These are phyloP conservation scores for Macrostomum cliftonense DNA, from an alignment of 2,888 invertebrate species.

Conservation along the genomic window DNA sequence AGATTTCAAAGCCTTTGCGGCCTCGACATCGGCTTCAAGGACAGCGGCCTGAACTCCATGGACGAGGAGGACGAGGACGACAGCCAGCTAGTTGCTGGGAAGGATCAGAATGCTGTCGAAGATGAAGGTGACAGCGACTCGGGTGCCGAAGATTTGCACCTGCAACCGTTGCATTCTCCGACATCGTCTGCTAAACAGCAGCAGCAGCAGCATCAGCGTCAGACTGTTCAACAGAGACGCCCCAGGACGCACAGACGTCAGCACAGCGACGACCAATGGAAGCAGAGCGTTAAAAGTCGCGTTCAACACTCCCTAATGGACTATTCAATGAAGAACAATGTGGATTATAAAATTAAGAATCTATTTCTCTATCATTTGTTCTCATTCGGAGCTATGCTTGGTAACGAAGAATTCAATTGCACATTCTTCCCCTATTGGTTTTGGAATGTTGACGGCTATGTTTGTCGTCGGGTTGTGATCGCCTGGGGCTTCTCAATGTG, in stretches of 20 bases:
- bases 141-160: no score
- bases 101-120: no score
- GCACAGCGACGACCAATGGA: no score
- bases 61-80: background rate
- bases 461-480: constrained; percentile 52
- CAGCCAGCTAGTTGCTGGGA: background rate
- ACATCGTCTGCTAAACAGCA: no score
- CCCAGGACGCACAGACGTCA: no score
- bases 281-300: no score
- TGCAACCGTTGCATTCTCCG: no score
- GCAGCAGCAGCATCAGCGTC: no score
- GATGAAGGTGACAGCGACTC: no score
- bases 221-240: no score
- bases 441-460: constrained; percentile 75
- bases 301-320: no score
- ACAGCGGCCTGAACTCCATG: background rate
- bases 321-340: constrained; percentile 1
- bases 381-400: constrained; percentile 61
- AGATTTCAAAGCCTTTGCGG: constrained; percentile 2
- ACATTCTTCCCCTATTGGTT: constrained; percentile 76
- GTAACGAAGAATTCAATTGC: constrained; percentile 73
- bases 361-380: constrained; percentile 42
- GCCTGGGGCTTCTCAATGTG: constrained; percentile 34
- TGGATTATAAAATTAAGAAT: constrained; percentile 1
- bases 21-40: constrained; percentile 1